Percentiles rank a stretch among this genome's conserved stretches.
phyloP scores from a whole-genome alignment of 2,888 invertebrate genomes.

The Erpobdella octoculata region DNA sequence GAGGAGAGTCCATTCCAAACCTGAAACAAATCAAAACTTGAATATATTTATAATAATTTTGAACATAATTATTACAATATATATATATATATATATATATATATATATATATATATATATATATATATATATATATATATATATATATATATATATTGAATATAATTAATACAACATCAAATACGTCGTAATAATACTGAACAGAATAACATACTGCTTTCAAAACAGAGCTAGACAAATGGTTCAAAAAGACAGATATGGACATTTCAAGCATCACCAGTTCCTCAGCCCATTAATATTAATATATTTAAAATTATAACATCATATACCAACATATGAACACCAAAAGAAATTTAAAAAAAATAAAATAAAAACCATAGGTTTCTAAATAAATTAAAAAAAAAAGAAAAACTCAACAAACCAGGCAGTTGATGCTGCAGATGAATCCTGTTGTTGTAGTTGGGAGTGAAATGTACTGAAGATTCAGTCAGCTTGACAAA shows the following conservation, averaged over 20 bases:
- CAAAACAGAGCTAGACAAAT: neutral
- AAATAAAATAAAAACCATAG: neutral
- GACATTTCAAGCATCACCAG: too few species aligned
- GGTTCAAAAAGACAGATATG: too few species aligned
- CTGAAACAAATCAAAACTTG: constrained; percentile 35
- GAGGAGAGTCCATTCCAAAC: constrained; percentile 46
- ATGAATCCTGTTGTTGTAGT: neutral
- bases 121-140: too few species aligned
- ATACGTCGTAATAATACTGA: too few species aligned
- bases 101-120: too few species aligned
- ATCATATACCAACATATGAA: neutral
- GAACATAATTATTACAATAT: too few species aligned
- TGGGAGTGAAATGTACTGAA: neutral
- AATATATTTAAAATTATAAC: neutral
- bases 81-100: too few species aligned
- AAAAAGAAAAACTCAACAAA: neutral
- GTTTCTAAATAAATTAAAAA: neutral
- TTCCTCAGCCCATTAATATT: too few species aligned
- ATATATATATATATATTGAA: too few species aligned
- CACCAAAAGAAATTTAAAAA: neutral
- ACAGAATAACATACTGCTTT: too few species aligned
- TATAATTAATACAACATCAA: too few species aligned
- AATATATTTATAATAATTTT: neutral
- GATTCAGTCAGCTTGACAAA: neutral
- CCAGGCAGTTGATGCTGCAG: neutral